These are phyloP conservation scores for Gila orcuttii DNA, from an alignment of 2,113 vertebrate genomes.

Conservation along the genomic window DNA sequence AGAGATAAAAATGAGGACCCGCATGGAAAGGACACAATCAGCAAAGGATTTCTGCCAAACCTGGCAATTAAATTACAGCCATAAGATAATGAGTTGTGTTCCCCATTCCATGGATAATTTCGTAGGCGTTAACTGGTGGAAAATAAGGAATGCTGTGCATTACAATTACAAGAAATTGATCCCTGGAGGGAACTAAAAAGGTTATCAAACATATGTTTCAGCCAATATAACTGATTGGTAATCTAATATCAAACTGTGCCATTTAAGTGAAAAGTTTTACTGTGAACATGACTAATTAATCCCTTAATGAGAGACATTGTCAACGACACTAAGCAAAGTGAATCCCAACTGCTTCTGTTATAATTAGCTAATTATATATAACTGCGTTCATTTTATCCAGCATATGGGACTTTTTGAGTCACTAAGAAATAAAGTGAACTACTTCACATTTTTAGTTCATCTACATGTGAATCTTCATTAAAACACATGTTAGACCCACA, in stretches of 20 bases:
- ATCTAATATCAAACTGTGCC: background rate
- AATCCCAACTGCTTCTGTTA: background rate
- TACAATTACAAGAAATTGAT: background rate
- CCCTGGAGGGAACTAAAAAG: conserved; percentile 10
- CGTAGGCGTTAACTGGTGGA: background rate
- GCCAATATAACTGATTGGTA: background rate
- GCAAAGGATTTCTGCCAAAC: background rate
- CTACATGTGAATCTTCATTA: background rate
- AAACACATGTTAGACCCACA: background rate
- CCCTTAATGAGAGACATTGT: background rate
- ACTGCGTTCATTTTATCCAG: background rate
- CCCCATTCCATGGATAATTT: background rate
- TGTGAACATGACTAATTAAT: background rate
- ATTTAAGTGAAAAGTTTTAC: background rate
- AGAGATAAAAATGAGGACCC: background rate
- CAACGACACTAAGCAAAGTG: background rate
- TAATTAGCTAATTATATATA: background rate
- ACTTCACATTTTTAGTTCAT: background rate
- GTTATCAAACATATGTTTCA: conserved; percentile 1
- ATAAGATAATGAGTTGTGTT: background rate
- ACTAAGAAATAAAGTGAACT: background rate
- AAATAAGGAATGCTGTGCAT: background rate
- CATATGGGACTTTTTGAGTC: background rate
- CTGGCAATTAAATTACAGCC: conserved; percentile 18
- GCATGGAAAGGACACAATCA: background rate